Conservation (phyloP, 2,113 vertebrate genomes). For the Pachycephala philippinensis region DNA sequence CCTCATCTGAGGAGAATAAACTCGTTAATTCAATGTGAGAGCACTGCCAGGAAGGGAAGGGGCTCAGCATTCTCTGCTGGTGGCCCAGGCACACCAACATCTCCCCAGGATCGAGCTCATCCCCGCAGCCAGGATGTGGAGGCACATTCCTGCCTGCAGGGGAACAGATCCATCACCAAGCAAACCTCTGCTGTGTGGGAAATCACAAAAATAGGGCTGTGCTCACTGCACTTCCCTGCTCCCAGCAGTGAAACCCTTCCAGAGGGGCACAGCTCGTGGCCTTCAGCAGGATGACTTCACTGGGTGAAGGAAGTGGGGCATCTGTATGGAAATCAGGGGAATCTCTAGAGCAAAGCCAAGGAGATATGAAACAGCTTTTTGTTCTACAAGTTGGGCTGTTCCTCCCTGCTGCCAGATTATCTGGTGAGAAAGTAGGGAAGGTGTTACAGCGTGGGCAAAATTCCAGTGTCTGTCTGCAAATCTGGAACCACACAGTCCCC, state of each 20-base stretch:
- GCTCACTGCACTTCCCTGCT: not conserved
- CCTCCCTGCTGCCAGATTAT: not conserved
- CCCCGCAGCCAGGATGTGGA: not conserved
- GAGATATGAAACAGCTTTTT: not conserved
- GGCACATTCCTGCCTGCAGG: not conserved
- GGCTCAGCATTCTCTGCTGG: not conserved
- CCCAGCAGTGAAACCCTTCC: not conserved
- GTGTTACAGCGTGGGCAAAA: not conserved
- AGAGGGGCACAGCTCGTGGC: not conserved
- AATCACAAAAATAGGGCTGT: not conserved
- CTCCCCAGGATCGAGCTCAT: not conserved
- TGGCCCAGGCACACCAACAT: not conserved
- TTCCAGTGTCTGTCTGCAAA: not conserved
- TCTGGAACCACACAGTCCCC: not conserved
- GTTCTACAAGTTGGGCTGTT: not conserved
- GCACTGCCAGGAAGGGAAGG: not conserved
- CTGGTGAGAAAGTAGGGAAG: not conserved
- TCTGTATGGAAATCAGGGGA: conserved; percentile 30
- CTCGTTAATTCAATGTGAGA: accelerated
- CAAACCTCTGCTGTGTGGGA: not conserved
- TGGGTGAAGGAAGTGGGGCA: not conserved
- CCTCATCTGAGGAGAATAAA: not conserved
- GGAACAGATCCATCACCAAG: not conserved
- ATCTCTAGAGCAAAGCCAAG: not conserved
- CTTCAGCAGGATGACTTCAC: not conserved